Conservation (phyloP, 2,113 vertebrate genomes). For the Laticauda laticaudata region DNA sequence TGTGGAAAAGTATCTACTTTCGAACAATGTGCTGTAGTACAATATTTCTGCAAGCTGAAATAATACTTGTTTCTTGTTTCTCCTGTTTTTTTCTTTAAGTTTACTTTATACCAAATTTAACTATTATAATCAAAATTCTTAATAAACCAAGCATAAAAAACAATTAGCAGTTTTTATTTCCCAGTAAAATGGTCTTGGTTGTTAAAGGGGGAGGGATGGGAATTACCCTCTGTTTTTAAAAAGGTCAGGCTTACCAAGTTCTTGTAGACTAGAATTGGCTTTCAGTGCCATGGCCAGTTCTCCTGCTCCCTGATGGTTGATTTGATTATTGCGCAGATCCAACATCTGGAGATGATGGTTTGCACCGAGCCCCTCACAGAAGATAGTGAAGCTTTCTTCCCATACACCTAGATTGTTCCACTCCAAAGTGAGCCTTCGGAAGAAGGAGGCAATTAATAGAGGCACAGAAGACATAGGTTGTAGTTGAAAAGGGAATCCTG, state of each 20-base stretch:
- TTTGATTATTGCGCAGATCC: slow-evolving; percentile 95
- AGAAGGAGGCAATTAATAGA: neutral
- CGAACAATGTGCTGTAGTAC: neutral
- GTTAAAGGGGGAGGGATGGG: neutral
- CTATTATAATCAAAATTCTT: neutral
- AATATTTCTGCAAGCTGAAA: neutral
- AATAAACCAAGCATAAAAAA: neutral
- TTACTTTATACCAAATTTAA: neutral
- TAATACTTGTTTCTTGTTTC: neutral
- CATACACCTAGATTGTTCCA: slow-evolving; percentile 90
- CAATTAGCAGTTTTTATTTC: neutral
- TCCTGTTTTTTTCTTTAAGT: neutral
- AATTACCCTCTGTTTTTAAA: neutral
- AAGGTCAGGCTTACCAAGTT: slow-evolving; percentile 77
- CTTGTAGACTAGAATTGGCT: slow-evolving; percentile 76
- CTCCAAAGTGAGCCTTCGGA: slow-evolving; percentile 83
- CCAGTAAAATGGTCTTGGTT: neutral
- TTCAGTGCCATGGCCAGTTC: slow-evolving; percentile 82
- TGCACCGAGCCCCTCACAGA: slow-evolving; percentile 83
- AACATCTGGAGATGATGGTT: slow-evolving; percentile 76
- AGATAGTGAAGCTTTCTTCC: slow-evolving; percentile 85
- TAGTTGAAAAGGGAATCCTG: neutral
- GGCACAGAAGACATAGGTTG: neutral
- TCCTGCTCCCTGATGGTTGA: slow-evolving; percentile 85
- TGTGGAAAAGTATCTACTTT: neutral